A percentile compares a stretch with the other conserved stretches of the same genome.
phyloP scores from a whole-genome alignment of 2,797 vertebrate genomes.

The Crypturellus tataupa region DNA sequence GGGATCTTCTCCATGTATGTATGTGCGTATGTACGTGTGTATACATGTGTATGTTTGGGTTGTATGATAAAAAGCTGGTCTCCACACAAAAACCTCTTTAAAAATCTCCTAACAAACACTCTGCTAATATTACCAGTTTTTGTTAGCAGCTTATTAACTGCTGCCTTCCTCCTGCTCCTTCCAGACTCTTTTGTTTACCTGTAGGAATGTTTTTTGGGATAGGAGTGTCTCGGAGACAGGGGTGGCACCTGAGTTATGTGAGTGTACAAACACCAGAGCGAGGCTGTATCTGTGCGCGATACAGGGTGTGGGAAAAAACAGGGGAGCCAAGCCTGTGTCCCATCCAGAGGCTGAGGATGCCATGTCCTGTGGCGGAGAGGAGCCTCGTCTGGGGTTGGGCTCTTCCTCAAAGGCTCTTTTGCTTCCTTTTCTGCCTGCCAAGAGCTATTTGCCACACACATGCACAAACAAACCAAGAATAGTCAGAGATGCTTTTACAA shows the following conservation, averaged over 20 bases:
- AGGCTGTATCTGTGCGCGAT: neutral
- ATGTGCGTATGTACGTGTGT: too few species aligned
- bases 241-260: neutral
- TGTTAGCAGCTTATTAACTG: neutral
- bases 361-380: neutral
- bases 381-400: neutral
- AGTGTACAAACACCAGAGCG: neutral
- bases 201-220: neutral
- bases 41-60: too few species aligned
- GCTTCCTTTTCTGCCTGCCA: conserved; percentile 47
- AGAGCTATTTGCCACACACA: conserved; percentile 38
- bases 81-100: neutral
- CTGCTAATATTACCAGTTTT: neutral
- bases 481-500: conserved; percentile 17
- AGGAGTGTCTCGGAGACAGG: neutral
- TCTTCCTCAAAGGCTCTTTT: neutral
- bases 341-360: neutral
- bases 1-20: too few species aligned
- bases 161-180: neutral
- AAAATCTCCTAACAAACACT: neutral
- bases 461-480: conserved; percentile 33
- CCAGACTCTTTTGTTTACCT: neutral
- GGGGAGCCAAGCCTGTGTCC: neutral
- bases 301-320: neutral
- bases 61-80: too few species aligned